Conservation (phyloP, 2,888 invertebrate species). For the Morpho achilles region DNA sequence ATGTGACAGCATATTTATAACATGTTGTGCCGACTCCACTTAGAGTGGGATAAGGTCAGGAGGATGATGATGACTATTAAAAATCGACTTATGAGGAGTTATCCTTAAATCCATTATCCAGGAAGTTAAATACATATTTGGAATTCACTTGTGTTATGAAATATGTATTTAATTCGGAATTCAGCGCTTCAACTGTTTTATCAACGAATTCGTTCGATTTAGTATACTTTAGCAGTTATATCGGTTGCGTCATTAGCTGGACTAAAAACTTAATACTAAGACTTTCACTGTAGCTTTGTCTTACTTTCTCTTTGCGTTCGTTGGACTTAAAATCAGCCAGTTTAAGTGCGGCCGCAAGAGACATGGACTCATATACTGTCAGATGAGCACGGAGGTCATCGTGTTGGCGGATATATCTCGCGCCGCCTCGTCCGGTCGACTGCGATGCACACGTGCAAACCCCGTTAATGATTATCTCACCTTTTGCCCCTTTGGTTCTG, state of each 20-base stretch:
- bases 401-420: constrained; percentile 92
- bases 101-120: too few relatives aligned
- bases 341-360: constrained; percentile 89
- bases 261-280: constrained; percentile 4
- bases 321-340: constrained; percentile 84
- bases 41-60: too few relatives aligned
- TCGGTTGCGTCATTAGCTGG: constrained; percentile 1
- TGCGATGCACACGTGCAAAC: constrained; percentile 78
- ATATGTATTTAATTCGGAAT: too few relatives aligned
- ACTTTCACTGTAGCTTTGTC: constrained; percentile 25
- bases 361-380: constrained; percentile 90
- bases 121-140: too few relatives aligned
- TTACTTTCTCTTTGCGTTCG: constrained; percentile 85
- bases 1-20: too few relatives aligned
- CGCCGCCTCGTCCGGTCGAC: constrained; percentile 83
- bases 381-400: constrained; percentile 87
- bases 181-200: too few relatives aligned
- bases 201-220: too few relatives aligned
- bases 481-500: constrained; percentile 85
- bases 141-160: too few relatives aligned
- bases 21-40: too few relatives aligned
- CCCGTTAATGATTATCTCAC: constrained; percentile 86
- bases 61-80: too few relatives aligned
- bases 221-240: not conserved
- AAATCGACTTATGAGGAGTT: too few relatives aligned